A percentile compares a stretch with the other conserved stretches of the same genome.
These are phyloP conservation scores for Strix aluco DNA, from an alignment of 2,113 vertebrate genomes.

Conservation along the genomic window DNA sequence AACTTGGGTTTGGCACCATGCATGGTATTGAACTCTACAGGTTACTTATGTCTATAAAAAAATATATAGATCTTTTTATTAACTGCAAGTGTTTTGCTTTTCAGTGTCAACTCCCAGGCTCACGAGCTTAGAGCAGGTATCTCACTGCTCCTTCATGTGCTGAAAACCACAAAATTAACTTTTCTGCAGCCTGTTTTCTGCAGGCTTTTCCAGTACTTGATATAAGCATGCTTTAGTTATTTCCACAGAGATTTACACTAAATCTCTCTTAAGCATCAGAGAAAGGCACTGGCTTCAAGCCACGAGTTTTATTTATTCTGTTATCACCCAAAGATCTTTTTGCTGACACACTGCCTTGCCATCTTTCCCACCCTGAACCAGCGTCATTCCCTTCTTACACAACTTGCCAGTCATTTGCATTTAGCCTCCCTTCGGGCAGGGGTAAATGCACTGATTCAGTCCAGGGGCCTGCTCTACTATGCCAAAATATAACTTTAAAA, in stretches of 20 bases:
- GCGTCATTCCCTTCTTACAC: neutral
- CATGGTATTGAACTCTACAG: neutral
- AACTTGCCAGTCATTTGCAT: neutral
- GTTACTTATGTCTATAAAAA: neutral
- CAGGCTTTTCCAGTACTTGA: neutral
- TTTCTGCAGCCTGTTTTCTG: neutral
- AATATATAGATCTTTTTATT: neutral
- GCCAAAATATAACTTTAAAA: neutral
- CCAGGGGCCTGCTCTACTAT: neutral
- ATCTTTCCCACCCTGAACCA: neutral
- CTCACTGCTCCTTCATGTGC: neutral
- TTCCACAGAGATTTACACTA: constrained; percentile 29
- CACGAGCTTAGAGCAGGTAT: neutral
- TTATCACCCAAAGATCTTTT: constrained; percentile 25
- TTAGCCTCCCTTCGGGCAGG: neutral
- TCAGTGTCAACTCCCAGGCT: neutral
- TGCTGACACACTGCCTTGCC: constrained; percentile 16
- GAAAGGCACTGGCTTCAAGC: constrained; percentile 11
- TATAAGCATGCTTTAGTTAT: neutral
- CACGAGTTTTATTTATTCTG: neutral
- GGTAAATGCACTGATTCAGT: neutral
- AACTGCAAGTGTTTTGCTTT: neutral
- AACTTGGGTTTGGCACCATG: neutral
- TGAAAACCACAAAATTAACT: neutral
- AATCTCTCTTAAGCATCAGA: neutral